Conservation (phyloP, 35 echinoderm and acorn worm genomes). For the Ophioderma brevispina region DNA sequence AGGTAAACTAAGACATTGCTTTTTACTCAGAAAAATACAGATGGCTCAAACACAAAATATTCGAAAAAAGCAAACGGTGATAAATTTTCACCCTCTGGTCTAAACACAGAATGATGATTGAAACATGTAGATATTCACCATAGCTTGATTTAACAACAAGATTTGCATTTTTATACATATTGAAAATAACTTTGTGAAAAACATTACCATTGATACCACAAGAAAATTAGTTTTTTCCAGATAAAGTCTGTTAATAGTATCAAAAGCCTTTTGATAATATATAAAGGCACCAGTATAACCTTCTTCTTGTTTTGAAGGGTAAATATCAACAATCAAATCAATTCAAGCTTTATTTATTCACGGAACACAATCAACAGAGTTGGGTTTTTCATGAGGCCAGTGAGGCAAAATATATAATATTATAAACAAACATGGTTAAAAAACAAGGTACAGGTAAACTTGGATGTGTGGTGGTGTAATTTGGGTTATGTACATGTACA, state of each 20-base stretch:
- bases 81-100: too few species aligned
- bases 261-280: conserved; percentile 43
- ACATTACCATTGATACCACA: conserved; percentile 49
- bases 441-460: too few species aligned
- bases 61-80: background rate
- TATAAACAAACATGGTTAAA: too few species aligned
- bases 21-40: background rate
- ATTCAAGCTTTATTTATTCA: too few species aligned
- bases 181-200: conserved; percentile 48
- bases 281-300: conserved; percentile 52
- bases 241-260: conserved; percentile 26
- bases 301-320: conserved; percentile 33
- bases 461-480: too few species aligned
- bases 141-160: background rate
- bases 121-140: background rate
- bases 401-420: too few species aligned
- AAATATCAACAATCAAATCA: conserved; percentile 66
- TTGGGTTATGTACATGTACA: too few species aligned
- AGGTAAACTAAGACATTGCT: background rate
- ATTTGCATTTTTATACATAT: conserved; percentile 22
- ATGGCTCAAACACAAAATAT: background rate
- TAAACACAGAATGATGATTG: conserved; percentile 2
- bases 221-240: conserved; percentile 42
- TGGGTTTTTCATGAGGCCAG: too few species aligned
- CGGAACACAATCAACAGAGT: too few species aligned